Conservation (phyloP, 23 tunicate genomes). For the Aplidium turbinatum region DNA sequence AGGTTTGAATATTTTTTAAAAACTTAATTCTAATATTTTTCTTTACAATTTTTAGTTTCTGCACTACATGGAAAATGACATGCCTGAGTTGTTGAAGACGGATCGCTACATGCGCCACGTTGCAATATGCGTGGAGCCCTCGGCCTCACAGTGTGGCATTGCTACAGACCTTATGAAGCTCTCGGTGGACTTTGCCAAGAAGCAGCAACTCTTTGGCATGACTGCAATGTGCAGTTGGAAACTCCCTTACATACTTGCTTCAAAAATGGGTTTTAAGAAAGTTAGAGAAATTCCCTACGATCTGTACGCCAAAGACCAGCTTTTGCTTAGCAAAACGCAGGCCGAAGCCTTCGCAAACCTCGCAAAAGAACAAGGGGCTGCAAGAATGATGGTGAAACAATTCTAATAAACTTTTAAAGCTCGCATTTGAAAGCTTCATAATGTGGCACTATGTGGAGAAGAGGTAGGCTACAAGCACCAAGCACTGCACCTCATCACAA, state of each 20-base stretch:
- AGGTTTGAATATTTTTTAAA: too few relatives aligned
- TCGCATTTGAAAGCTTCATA: too few relatives aligned
- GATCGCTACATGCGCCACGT: conserved; percentile 79
- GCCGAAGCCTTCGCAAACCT: conserved; percentile 16
- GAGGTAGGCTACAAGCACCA: too few relatives aligned
- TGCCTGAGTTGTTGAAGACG: conserved; percentile 34
- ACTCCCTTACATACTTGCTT: conserved; percentile 60
- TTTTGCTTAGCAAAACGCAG: neutral
- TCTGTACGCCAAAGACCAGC: conserved; percentile 31
- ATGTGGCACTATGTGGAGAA: too few relatives aligned
- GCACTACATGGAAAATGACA: conserved; percentile 48
- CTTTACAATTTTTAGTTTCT: conserved; percentile 69
- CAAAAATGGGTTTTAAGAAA: conserved; percentile 67
- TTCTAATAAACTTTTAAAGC: too few relatives aligned
- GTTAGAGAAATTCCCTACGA: conserved; percentile 49
- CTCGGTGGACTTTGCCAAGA: conserved; percentile 58
- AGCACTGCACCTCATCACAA: too few relatives aligned
- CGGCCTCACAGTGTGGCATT: conserved; percentile 61
- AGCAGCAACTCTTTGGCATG: conserved; percentile 36
- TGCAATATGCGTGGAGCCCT: conserved; percentile 77
- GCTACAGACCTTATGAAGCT: conserved; percentile 67
- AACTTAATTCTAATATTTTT: too few relatives aligned
- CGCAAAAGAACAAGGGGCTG: conserved; percentile 24
- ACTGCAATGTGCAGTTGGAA: conserved; percentile 87
- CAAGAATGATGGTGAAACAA: conserved; percentile 46